These are phyloP conservation scores for Carcinoscorpius rotundicauda DNA, from an alignment of 1,140 invertebrate species.

Conservation along the genomic window DNA sequence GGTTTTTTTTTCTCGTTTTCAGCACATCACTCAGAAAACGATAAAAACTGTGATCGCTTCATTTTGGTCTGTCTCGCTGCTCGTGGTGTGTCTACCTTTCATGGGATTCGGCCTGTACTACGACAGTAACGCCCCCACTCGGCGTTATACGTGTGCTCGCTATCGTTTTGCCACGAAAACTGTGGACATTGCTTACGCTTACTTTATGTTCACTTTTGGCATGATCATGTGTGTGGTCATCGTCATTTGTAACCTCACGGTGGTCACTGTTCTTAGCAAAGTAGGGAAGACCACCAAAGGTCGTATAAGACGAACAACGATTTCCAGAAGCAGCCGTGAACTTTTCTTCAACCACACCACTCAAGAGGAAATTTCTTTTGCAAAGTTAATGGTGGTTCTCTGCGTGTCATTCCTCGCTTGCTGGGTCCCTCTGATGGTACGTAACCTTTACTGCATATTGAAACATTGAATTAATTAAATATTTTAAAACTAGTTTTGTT, in stretches of 20 bases:
- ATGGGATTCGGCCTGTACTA: conserved; percentile 67
- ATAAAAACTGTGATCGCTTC: conserved; percentile 54
- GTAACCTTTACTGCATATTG: conserved; percentile 11
- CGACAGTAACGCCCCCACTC: conserved; percentile 13
- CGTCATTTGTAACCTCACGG: conserved; percentile 64
- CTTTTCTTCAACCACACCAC: conserved; percentile 1
- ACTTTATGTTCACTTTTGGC: conserved; percentile 57
- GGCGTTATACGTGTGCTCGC: conserved; percentile 35
- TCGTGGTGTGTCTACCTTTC: conserved; percentile 59
- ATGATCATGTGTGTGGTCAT: conserved; percentile 56
- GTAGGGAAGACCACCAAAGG: conserved; percentile 37
- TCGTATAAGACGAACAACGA: conserved; percentile 34
- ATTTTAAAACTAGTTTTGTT: too few relatives aligned
- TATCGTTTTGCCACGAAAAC: conserved; percentile 52
- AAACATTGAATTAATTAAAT: too few relatives aligned
- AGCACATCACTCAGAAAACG: conserved; percentile 66
- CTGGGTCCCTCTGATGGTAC: conserved; percentile 77
- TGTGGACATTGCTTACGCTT: conserved; percentile 57
- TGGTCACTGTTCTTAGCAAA: conserved; percentile 53
- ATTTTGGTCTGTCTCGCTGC: conserved; percentile 51
- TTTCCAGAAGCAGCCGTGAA: background rate
- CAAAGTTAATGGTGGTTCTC: conserved; percentile 63
- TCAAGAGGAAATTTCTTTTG: conserved; percentile 66
- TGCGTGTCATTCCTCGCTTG: conserved; percentile 68
- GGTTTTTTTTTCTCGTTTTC: conserved; percentile 25